Base-by-base conservation (phyloP, 2,113 vertebrate genomes). In the Sylvicapra grimmia region DNA sequence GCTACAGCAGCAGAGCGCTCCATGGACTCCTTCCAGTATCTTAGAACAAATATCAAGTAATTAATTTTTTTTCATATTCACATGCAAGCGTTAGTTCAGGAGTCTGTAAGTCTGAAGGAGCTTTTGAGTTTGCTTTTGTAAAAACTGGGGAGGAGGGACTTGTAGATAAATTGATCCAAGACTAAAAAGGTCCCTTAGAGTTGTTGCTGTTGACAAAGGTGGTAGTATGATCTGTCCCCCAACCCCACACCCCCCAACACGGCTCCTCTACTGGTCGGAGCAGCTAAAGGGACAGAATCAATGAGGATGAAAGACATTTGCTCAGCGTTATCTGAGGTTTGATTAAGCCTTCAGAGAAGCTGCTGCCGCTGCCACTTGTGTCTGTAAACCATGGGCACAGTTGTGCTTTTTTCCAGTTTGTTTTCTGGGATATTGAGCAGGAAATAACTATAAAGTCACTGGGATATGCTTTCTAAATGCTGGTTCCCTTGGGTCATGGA, bases 101-200 rank as follows among this genome's bases (percentile, higher is more conserved):
- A 94, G 53, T 87, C 49, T 79, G 27, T 61, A 33, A 49, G 25
- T 31, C 54, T 25, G 19, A 85, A 75, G 87, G 59, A 83, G 33
- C 33, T 82, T 94, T 89, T 86, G 61, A 79, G 27, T 89, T 90
- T 95, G 80, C 29, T 96, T 97, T 53, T 33, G 8, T 89, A 77
- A 87, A 90, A 53, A 53, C 49, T 75, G 83, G 89, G 10, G 44
- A 72, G 5, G 12, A 13, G 5, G 51, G 23, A 79, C 54, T 80
- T 65, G 86, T 40, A 56, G 36, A 27, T 95, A 31, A 80, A 40
- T 65, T 65, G 23, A 61, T 31, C 40, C 36, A 51, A 58, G n/a
- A 36, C 40, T 25, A 8, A 33, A 77, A 63, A 56, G 16, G 14
- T 29, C 14, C 25, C 80, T 40, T 14, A 19, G 31, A 53, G 21